A percentile compares a stretch with the other conserved stretches of the same genome.
Conservation (phyloP, 1,140 invertebrate species). For the Idris sp. region DNA sequence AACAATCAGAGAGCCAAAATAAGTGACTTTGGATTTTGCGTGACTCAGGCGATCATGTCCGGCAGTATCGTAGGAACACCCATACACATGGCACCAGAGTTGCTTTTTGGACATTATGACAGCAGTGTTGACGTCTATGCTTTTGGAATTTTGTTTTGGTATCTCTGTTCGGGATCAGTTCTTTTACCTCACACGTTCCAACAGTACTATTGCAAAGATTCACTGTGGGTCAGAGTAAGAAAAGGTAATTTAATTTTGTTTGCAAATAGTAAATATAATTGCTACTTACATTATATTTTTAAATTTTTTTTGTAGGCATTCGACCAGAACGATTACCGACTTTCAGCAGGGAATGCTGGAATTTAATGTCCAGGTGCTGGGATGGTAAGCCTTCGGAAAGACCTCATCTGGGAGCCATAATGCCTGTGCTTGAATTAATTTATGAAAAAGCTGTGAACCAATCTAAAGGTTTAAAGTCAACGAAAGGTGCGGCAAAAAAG, state of each 20-base stretch:
- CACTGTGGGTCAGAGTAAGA: constrained; percentile 89
- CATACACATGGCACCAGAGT: constrained; percentile 95
- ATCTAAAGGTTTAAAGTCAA: too few species aligned
- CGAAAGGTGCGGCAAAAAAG: too few species aligned
- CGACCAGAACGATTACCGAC: constrained; percentile 68
- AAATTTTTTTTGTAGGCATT: constrained; percentile 23
- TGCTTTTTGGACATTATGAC: constrained; percentile 89
- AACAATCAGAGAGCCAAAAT: constrained; percentile 86
- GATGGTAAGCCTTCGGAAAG: constrained; percentile 84
- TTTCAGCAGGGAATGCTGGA: constrained; percentile 90
- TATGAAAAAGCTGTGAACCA: not conserved
- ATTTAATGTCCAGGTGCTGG: constrained; percentile 92
- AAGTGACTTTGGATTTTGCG: constrained; percentile 94
- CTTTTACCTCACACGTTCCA: constrained; percentile 89
- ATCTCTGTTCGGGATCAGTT: constrained; percentile 90
- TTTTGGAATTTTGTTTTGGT: constrained; percentile 95
- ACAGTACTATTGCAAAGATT: constrained; percentile 91
- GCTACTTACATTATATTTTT: too few species aligned
- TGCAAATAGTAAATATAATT: too few species aligned
- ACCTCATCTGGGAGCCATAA: constrained; percentile 12
- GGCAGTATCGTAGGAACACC: constrained; percentile 93
- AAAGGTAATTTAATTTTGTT: constrained; percentile 81
- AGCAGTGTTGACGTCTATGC: constrained; percentile 93
- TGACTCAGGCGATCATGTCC: constrained; percentile 93
- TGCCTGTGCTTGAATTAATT: constrained; percentile 12